A percentile compares a stretch with the other conserved stretches of the same genome.
Conservation (phyloP, 2,888 invertebrate species). For the Athalia cordata region DNA sequence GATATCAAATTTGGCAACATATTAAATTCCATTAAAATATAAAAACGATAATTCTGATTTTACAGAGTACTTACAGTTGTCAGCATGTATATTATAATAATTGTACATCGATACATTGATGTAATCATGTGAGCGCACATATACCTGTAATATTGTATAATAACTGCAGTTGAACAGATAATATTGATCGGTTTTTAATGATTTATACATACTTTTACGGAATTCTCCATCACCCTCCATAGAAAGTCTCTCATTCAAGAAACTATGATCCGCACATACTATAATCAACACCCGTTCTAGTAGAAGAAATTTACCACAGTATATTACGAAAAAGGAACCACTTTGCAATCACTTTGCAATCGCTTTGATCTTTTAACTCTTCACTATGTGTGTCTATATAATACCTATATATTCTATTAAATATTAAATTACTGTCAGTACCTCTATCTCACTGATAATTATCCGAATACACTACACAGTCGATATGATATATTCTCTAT, state of each 20-base stretch:
- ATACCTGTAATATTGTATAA: too few species aligned
- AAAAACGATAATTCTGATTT: neutral
- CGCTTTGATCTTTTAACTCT: constrained; percentile 17
- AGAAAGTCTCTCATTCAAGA: too few species aligned
- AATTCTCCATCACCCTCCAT: too few species aligned
- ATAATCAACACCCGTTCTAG: constrained; percentile 18
- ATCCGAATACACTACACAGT: neutral
- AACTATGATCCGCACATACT: constrained; percentile 2
- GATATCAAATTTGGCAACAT: too few species aligned
- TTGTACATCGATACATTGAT: neutral
- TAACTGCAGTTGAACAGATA: neutral
- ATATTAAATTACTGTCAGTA: constrained; percentile 7
- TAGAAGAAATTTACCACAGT: neutral
- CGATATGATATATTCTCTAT: constrained; percentile 32
- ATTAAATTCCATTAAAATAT: neutral
- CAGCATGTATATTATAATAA: constrained; percentile 14
- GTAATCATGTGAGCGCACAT: too few species aligned
- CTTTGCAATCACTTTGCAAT: constrained; percentile 16
- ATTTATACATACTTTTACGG: too few species aligned
- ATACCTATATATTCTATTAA: neutral
- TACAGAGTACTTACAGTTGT: neutral
- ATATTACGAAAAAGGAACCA: neutral
- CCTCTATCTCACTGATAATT: constrained; percentile 19
- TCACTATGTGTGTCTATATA: constrained; percentile 7
- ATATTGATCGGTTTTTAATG: neutral